These are phyloP conservation scores for Aphelenchoides besseyi DNA, from an alignment of 1,140 invertebrate species.

Conservation along the genomic window DNA sequence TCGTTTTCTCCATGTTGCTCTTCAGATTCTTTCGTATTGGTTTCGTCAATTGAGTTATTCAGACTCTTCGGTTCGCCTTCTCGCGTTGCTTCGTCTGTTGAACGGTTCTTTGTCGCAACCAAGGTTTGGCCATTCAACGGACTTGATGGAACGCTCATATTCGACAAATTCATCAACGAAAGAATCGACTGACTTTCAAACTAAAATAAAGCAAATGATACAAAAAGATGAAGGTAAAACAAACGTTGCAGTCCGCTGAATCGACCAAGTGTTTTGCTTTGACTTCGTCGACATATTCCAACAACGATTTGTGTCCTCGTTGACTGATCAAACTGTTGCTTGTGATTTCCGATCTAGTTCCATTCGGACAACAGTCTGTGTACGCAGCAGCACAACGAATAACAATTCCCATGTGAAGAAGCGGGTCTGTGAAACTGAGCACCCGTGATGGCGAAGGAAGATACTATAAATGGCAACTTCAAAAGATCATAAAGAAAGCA, in stretches of 20 bases:
- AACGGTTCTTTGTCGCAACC: no score
- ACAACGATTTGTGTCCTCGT: slow-evolving; percentile 49
- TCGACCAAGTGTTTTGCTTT: slow-evolving; percentile 1
- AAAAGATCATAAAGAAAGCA: background rate
- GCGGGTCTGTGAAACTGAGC: slow-evolving; percentile 86
- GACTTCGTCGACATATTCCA: slow-evolving; percentile 58
- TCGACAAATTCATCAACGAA: background rate
- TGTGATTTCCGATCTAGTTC: slow-evolving; percentile 20
- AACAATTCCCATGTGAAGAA: slow-evolving; percentile 80
- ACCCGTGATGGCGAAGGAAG: slow-evolving; percentile 84
- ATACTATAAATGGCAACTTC: slow-evolving; percentile 68
- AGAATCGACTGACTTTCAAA: background rate
- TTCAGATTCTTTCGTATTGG: slow-evolving; percentile 21
- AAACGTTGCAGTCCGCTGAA: background rate
- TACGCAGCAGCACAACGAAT: slow-evolving; percentile 65
- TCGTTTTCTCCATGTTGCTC: slow-evolving; percentile 30
- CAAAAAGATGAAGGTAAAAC: background rate
- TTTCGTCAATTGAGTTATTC: slow-evolving; percentile 6
- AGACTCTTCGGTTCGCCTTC: slow-evolving; percentile 12
- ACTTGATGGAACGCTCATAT: no score
- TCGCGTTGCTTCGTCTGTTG: no score
- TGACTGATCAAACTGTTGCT: slow-evolving; percentile 18
- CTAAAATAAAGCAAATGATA: background rate
- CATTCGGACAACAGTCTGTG: slow-evolving; percentile 48
- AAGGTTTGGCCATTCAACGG: no score